Conservation (phyloP, 1,140 invertebrate genomes). For the Drosophila willistoni region DNA sequence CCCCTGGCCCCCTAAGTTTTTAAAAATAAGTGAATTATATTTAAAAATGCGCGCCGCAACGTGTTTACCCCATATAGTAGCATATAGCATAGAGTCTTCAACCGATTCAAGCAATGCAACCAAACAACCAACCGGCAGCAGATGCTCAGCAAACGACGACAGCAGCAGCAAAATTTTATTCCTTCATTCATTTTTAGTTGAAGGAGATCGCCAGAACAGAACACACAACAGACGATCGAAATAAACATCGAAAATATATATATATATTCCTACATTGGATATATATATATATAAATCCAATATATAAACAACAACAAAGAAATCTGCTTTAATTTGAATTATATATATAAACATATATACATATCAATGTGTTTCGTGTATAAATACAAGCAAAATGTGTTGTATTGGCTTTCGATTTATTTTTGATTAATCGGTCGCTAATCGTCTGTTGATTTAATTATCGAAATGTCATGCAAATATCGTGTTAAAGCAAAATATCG, state of each 20-base stretch:
- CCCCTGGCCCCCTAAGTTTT: conserved; percentile 37
- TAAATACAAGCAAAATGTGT: conserved; percentile 4
- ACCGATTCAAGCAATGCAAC: conserved; percentile 46
- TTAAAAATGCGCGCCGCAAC: conserved; percentile 56
- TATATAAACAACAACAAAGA: conserved; percentile 67
- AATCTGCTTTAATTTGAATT: conserved; percentile 16
- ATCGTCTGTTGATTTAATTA: neutral
- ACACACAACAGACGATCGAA: conserved; percentile 48
- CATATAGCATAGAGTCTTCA: conserved; percentile 23
- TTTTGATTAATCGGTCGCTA: conserved; percentile 64
- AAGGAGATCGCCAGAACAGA: conserved; percentile 70
- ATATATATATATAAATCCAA: conserved; percentile 46
- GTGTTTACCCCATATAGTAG: conserved; percentile 3
- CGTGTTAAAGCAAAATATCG: neutral
- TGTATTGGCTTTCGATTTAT: conserved; percentile 64
- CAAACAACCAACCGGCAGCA: conserved; percentile 39
- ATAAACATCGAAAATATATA: conserved; percentile 66
- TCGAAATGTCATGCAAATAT: neutral
- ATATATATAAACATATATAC: conserved; percentile 4
- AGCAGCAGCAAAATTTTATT: conserved; percentile 62
- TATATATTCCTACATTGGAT: neutral
- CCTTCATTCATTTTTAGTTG: conserved; percentile 67
- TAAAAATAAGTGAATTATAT: conserved; percentile 64
- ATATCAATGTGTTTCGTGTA: conserved; percentile 46
- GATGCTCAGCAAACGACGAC: conserved; percentile 9